Percentiles rank a stretch among this genome's conserved stretches.
These are phyloP conservation scores for Phalacrocorax aristotelis DNA, from an alignment of 2,113 vertebrate species.

Conservation along the genomic window DNA sequence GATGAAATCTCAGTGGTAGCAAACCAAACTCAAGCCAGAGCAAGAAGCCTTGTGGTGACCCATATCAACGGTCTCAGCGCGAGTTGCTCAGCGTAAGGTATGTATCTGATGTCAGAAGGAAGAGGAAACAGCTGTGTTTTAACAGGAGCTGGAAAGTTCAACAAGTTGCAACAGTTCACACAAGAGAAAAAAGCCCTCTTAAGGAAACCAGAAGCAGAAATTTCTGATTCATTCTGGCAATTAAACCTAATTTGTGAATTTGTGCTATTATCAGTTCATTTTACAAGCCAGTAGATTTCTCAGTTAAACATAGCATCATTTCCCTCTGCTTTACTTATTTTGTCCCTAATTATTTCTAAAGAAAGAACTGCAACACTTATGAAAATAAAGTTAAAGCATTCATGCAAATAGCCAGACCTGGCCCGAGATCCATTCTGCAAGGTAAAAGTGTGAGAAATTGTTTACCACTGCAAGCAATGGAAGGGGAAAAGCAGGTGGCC, in stretches of 20 bases:
- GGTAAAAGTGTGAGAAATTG: neutral
- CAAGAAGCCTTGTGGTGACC: neutral
- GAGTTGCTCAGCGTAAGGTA: neutral
- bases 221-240: neutral
- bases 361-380: neutral
- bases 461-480: neutral
- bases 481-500: neutral
- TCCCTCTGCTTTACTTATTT: neutral
- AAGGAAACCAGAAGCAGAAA: neutral
- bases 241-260: neutral
- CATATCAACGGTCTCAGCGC: accelerated
- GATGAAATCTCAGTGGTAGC: neutral
- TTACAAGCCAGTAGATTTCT: neutral
- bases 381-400: neutral
- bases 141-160: neutral
- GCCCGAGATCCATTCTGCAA: neutral
- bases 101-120: neutral
- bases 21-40: neutral
- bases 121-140: neutral
- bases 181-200: neutral
- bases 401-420: neutral
- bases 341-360: neutral
- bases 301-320: neutral
- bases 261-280: neutral
- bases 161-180: neutral